Evolutionary conservation across 2,797 vertebrate genomes (phyloP).

Genomic region (Galago senegalensis): DNA sequence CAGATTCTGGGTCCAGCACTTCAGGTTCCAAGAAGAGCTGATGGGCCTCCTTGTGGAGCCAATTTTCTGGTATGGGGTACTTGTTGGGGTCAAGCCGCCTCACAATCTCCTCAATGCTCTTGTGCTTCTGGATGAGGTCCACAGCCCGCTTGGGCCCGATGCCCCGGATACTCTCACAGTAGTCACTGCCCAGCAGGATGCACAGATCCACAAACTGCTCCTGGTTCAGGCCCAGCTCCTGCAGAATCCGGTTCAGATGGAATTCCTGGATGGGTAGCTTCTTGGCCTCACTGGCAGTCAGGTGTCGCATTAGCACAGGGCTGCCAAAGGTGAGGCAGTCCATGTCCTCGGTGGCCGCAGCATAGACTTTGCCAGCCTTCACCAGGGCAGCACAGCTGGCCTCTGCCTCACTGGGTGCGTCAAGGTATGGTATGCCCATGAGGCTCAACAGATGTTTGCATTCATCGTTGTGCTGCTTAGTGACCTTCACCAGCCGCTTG

Average conservation of each 20-base stretch:
- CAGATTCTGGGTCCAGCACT: constrained; percentile 91
- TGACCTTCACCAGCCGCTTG: constrained; percentile 98
- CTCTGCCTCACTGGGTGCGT: constrained; percentile 97
- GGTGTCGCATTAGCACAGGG: constrained; percentile 94
- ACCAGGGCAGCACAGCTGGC: constrained; percentile 97
- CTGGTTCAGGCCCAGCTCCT: constrained; percentile 94
- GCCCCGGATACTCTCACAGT: constrained; percentile 98
- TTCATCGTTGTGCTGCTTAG: constrained; percentile 96
- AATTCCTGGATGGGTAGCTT: constrained; percentile 99
- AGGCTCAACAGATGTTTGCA: constrained; percentile 95
- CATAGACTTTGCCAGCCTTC: constrained; percentile 96
- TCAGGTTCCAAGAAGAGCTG: constrained; percentile 95
- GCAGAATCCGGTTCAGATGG: constrained; percentile 94
- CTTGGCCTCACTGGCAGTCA: constrained; percentile 97
- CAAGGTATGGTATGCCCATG: constrained; percentile 97
- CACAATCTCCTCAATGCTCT: constrained; percentile 95
- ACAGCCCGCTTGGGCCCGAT: constrained; percentile 98
- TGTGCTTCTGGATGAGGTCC: constrained; percentile 96
- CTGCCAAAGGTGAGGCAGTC: constrained; percentile 98
- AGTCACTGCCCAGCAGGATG: constrained; percentile 98
- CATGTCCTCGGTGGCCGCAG: constrained; percentile 98
- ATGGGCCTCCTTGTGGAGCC: constrained; percentile 96
- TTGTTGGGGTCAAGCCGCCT: constrained; percentile 95
- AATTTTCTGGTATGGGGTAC: constrained; percentile 95
- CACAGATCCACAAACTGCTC: constrained; percentile 98